These are phyloP conservation scores for Drosophila demipolita DNA, from an alignment of 2,888 invertebrate genomes.

Conservation along the genomic window DNA sequence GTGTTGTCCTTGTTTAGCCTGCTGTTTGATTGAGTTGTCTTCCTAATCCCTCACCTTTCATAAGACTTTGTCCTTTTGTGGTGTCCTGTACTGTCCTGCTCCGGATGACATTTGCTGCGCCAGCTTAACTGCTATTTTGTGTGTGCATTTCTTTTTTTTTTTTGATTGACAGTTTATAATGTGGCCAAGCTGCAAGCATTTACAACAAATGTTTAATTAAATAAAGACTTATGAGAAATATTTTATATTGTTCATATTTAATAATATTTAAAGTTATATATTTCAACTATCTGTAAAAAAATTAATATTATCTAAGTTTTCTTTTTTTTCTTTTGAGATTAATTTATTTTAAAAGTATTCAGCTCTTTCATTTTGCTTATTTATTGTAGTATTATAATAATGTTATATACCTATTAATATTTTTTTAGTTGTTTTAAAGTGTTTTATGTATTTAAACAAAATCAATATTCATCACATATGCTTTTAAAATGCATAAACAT, in stretches of 20 bases:
- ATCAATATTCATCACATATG: not conserved
- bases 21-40: slow-evolving; percentile 74
- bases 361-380: not conserved
- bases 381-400: not conserved
- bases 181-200: slow-evolving; percentile 28
- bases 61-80: slow-evolving; percentile 25
- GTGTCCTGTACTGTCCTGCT: slow-evolving; percentile 1
- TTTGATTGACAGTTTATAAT: slow-evolving; percentile 69
- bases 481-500: not conserved
- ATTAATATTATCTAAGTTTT: no score
- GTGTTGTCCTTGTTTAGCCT: slow-evolving; percentile 49
- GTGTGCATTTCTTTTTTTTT: slow-evolving; percentile 41
- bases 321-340: no score
- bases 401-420: not conserved
- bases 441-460: not conserved
- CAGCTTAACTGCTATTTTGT: slow-evolving; percentile 63
- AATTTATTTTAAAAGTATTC: no score
- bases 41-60: slow-evolving; percentile 70
- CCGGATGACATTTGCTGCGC: slow-evolving; percentile 47
- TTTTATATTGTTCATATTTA: not conserved
- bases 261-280: not conserved
- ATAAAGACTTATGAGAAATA: not conserved
- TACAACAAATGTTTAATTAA: not conserved
- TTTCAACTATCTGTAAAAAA: no score
- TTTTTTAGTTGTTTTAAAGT: not conserved